Percentiles rank a stretch among this genome's conserved stretches.
These are phyloP conservation scores for Epirrhoe tristata DNA, from an alignment of 2,888 invertebrate genomes.

Conservation along the genomic window DNA sequence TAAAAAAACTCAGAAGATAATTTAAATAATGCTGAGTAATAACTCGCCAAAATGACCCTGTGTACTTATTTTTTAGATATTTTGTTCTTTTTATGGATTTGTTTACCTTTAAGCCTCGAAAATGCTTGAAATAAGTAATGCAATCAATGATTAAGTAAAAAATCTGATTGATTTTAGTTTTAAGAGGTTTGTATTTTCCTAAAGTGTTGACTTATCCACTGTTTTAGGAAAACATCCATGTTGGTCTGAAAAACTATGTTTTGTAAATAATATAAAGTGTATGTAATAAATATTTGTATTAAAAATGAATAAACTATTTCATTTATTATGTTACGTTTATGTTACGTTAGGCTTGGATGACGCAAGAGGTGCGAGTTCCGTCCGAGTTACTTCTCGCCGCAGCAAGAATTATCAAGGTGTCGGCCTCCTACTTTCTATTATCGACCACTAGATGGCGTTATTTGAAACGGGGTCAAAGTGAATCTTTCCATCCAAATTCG, in stretches of 20 bases:
- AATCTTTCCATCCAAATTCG: background rate
- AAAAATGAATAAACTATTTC: slow-evolving; percentile 6
- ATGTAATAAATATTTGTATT: slow-evolving; percentile 27
- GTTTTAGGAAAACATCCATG: slow-evolving; percentile 8
- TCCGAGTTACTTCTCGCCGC: background rate
- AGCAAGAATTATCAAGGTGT: background rate
- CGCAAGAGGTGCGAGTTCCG: too few species aligned
- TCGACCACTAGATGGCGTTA: background rate
- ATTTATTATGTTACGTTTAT: background rate
- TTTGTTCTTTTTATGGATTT: background rate
- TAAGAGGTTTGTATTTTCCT: slow-evolving; percentile 1
- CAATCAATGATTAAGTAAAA: background rate
- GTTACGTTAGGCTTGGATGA: too few species aligned
- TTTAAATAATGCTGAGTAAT: background rate
- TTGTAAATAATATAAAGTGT: slow-evolving; percentile 40
- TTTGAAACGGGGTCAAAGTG: background rate
- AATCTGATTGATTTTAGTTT: background rate
- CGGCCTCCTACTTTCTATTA: background rate
- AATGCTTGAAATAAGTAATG: background rate
- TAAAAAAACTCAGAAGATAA: background rate
- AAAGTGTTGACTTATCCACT: background rate
- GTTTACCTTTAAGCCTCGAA: background rate
- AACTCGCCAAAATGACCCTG: background rate
- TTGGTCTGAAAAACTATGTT: slow-evolving; percentile 28
- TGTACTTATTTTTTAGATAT: background rate